phyloP scores from a whole-genome alignment of 2,888 invertebrate genomes.

The Operophtera brumata region DNA sequence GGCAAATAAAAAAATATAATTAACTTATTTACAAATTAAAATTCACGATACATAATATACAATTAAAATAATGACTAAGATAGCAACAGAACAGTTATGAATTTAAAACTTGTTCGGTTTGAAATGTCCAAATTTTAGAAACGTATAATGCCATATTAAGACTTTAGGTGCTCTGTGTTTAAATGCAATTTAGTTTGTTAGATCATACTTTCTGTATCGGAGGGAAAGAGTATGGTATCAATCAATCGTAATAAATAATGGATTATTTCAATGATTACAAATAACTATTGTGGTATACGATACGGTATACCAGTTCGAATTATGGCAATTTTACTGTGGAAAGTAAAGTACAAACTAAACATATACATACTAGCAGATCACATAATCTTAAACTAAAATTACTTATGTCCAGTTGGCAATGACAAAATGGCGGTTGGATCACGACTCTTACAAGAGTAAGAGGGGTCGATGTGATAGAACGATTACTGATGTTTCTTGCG shows the following conservation, averaged over 20 bases:
- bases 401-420: slow-evolving; percentile 76
- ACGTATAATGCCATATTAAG: slow-evolving; percentile 40
- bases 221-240: slow-evolving; percentile 51
- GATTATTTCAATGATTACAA: slow-evolving; percentile 41
- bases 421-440: slow-evolving; percentile 76
- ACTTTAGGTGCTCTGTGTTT: slow-evolving; percentile 45
- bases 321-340: slow-evolving; percentile 76
- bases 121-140: slow-evolving; percentile 47
- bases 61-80: slow-evolving; percentile 78
- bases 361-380: slow-evolving; percentile 76
- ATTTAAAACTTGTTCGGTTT: slow-evolving; percentile 57
- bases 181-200: slow-evolving; percentile 57
- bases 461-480: slow-evolving; percentile 67
- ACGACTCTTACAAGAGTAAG: slow-evolving; percentile 64
- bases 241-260: slow-evolving; percentile 51
- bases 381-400: slow-evolving; percentile 72
- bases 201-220: slow-evolving; percentile 49
- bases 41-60: slow-evolving; percentile 74
- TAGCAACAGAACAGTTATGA: slow-evolving; percentile 61
- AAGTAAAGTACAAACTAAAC: slow-evolving; percentile 65
- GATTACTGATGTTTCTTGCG: slow-evolving; percentile 77
- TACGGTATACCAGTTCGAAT: slow-evolving; percentile 62
- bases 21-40: slow-evolving; percentile 79
- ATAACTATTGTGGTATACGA: slow-evolving; percentile 54
- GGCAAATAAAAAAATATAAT: slow-evolving; percentile 74